Evolutionary conservation across 1,140 invertebrate genomes (phyloP).

Genomic region (Pseudomyrmex flavicornis): DNA sequence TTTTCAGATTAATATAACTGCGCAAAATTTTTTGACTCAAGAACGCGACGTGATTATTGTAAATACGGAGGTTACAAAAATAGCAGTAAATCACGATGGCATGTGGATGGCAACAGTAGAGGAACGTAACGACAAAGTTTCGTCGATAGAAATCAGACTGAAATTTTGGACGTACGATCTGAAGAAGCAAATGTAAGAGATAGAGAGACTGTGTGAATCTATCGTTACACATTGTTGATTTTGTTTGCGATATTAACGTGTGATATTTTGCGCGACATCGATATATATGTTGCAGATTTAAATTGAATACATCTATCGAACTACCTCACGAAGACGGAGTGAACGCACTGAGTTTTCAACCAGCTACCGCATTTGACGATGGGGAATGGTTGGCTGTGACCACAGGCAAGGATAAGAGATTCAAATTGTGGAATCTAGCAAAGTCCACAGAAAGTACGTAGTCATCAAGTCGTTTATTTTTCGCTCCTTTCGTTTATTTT

Average conservation of each 20-base stretch:
- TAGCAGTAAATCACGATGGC: constrained; percentile 88
- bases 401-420: constrained; percentile 89
- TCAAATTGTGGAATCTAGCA: constrained; percentile 90
- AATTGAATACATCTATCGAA: constrained; percentile 90
- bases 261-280: constrained; percentile 37
- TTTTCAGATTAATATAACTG: constrained; percentile 90
- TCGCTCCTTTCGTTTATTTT: not conserved
- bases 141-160: constrained; percentile 88
- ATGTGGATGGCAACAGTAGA: constrained; percentile 93
- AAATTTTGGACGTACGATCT: constrained; percentile 92
- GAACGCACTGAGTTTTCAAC: constrained; percentile 88
- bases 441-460: constrained; percentile 86
- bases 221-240: constrained; percentile 1
- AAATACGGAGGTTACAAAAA: constrained; percentile 89
- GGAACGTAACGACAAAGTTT: constrained; percentile 86
- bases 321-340: constrained; percentile 89
- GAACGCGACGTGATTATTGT: constrained; percentile 87
- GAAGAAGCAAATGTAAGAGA: constrained; percentile 87
- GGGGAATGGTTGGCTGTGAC: constrained; percentile 87
- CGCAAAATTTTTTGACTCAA: constrained; percentile 89
- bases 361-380: constrained; percentile 80
- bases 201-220: not conserved
- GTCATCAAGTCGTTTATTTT: too few relatives aligned
- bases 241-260: constrained; percentile 19
- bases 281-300: constrained; percentile 85